Base-by-base conservation (phyloP, 1,140 invertebrate genomes). In the Drosophila santomea region DNA sequence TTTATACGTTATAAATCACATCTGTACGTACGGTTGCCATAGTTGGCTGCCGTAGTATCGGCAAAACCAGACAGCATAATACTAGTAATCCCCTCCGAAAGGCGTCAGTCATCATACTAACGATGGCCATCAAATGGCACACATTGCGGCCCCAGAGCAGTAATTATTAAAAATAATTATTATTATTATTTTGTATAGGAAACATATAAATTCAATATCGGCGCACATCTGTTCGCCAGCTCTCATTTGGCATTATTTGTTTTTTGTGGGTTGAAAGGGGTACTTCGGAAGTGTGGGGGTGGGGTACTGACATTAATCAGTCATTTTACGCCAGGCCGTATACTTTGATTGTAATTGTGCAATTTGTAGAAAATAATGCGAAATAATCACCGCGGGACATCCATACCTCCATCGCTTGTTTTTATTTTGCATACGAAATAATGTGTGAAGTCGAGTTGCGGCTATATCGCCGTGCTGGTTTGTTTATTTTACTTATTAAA, bases 291-390 rank as follows among this genome's bases (percentile, higher is more conserved):
- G 52, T 5, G 36, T 23, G 20, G 17, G 39, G 48, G 50, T 32
- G 57, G 25, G 44, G 38, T 25, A 5, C 38, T 64, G 60, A 39
- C 71, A 75, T 75, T 67, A 76, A 76, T 76, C 74, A 76, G 72
- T 15, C 62, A 76, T 75, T 76, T 76, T 67, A 75, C 74, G 54
- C 51, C 48, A 44, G 55, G 41, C 28, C 55, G 51, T 68, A 77
- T 60, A 76, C 68, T 76, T 76, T 55, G 76, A 60, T 76, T 69
- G 63, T 60, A 77, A 77, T 77, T 77, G 57, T 69, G 67, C 63
- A 69, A 71, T 71, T 71, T 71, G 64, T 71, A 71, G 7, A 45
- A 57, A 43, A 68, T 44, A 64, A 68, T 69, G 48, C 55, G 35
- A 71, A 74, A 63, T 74, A 74, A 74, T 74, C 32, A 74, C 41